Evolutionary conservation across 2,113 vertebrate species (phyloP).

Genomic region (Pseudonaja textilis): DNA sequence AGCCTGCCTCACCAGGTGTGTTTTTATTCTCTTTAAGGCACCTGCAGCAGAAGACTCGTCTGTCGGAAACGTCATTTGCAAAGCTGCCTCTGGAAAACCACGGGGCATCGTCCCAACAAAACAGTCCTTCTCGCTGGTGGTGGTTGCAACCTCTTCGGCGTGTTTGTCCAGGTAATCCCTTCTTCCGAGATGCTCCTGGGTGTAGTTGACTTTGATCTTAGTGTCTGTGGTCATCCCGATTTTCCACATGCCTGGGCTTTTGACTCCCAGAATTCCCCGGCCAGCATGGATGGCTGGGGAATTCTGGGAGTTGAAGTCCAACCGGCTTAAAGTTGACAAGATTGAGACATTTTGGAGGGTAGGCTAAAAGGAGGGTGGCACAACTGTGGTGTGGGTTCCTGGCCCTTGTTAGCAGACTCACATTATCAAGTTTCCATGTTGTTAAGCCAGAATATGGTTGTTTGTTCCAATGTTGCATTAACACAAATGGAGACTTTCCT

Average conservation of each 20-base stretch:
- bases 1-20: background rate
- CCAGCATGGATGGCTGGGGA: too few relatives aligned
- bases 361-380: background rate
- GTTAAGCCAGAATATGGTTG: background rate
- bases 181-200: background rate
- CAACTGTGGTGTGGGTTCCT: background rate
- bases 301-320: too few relatives aligned
- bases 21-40: background rate
- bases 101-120: background rate
- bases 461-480: background rate
- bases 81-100: background rate
- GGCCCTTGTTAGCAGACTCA: background rate
- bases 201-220: background rate
- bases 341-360: background rate
- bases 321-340: too few relatives aligned
- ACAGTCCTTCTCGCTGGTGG: too few relatives aligned
- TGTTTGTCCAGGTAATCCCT: background rate
- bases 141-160: background rate
- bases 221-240: background rate
- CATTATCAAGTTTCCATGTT: background rate
- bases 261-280: background rate
- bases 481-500: background rate
- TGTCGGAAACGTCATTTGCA: too few relatives aligned
- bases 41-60: too few relatives aligned
- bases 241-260: too few relatives aligned